These are phyloP conservation scores for Galleria mellonella DNA, from an alignment of 1,140 invertebrate genomes.

Conservation along the genomic window DNA sequence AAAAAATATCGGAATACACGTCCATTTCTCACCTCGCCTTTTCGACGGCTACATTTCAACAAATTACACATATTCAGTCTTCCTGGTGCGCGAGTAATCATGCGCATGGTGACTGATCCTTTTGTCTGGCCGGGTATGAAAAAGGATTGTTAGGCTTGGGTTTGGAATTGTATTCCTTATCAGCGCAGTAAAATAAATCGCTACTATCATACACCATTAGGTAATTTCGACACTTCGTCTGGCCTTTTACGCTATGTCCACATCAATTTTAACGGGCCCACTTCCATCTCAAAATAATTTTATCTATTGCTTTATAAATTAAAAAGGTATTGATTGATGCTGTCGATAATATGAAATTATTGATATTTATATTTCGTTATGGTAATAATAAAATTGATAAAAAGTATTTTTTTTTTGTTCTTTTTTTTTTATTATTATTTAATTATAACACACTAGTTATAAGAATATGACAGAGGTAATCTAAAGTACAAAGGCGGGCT, in stretches of 20 bases:
- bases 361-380: too few species aligned
- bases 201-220: not conserved
- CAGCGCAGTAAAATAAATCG: not conserved
- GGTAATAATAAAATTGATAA: too few species aligned
- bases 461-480: too few species aligned
- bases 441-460: too few species aligned
- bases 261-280: constrained; percentile 42
- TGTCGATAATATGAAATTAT: too few species aligned
- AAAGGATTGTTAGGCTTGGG: constrained; percentile 22
- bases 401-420: too few species aligned
- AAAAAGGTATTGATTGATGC: too few species aligned
- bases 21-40: constrained; percentile 23
- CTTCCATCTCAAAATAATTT: constrained; percentile 16
- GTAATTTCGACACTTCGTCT: not conserved
- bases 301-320: constrained; percentile 30
- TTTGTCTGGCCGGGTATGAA: constrained; percentile 31
- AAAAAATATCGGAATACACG: too few species aligned
- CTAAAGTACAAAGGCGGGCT: too few species aligned
- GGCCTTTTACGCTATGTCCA: constrained; percentile 16
- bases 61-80: constrained; percentile 26
- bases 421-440: too few species aligned
- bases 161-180: not conserved
- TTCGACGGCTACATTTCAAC: constrained; percentile 27
- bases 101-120: constrained; percentile 11
- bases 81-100: constrained; percentile 20